Conservation (phyloP, 2,888 invertebrate genomes). For the Cantharis rustica region DNA sequence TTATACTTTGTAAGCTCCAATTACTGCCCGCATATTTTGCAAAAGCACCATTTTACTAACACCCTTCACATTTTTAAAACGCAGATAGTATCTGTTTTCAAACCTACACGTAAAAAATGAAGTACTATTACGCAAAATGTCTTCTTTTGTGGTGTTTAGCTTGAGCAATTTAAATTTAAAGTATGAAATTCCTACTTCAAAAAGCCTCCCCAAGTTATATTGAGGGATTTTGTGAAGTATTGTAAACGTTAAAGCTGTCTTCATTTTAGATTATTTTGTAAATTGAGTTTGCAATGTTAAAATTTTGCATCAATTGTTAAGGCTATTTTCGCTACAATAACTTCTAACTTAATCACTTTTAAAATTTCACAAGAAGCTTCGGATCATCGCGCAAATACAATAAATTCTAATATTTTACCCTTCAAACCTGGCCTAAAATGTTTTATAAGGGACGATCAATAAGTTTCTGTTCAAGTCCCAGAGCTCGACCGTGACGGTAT, state of each 20-base stretch:
- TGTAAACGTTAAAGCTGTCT: slow-evolving; percentile 14
- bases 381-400: neutral
- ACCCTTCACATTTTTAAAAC: slow-evolving; percentile 4
- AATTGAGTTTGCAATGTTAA: slow-evolving; percentile 9
- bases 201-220: slow-evolving; percentile 18
- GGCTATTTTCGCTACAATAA: neutral
- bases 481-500: neutral
- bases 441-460: neutral
- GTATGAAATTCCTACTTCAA: slow-evolving; percentile 22
- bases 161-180: slow-evolving; percentile 27
- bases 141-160: slow-evolving; percentile 28
- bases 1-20: slow-evolving; percentile 15
- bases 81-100: slow-evolving; percentile 24
- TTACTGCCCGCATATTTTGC: slow-evolving; percentile 17
- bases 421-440: neutral
- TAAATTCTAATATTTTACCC: neutral
- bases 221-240: slow-evolving; percentile 16
- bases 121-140: slow-evolving; percentile 22
- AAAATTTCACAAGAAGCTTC: neutral
- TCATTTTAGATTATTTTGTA: slow-evolving; percentile 15
- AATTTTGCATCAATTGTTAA: neutral
- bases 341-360: neutral
- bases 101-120: slow-evolving; percentile 25
- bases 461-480: neutral
- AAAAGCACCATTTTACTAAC: slow-evolving; percentile 13